Base-by-base conservation (phyloP, 1,140 invertebrate species). In the Tetraneura akinire region DNA sequence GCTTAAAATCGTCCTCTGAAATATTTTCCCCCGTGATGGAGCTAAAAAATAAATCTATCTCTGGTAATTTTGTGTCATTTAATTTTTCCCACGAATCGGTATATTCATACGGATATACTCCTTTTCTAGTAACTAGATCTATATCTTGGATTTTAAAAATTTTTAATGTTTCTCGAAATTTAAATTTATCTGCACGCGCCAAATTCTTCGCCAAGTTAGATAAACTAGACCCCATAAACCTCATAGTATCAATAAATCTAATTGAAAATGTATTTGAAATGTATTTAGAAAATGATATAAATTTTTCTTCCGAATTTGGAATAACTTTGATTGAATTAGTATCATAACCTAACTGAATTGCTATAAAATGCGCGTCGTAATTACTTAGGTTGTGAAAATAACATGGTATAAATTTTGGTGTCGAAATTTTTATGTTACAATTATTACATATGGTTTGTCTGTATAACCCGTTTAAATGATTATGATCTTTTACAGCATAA, bases 1-100 rank as follows among this genome's bases (percentile, higher is more conserved):
- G 16, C 2, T 83, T 37, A 83, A 87, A 87, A 68, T 89, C 84
- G 10, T 83, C 80, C 57, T 84, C 68, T 5, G 81, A 82, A 18
- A 87, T 83, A 60, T 80, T 21, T 18, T 80, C 64, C 80, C 85
- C 80, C 18, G 83, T 83, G 0, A 64, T 1, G 1, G 62, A 11
- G 0, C 9, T 21, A 37, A 83, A 86, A 84, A 87, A 87, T n/a
- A 82, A 0, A 57, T 84, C 80, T 82, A 84, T 83, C 13, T 76
- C 0, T 13, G 85, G 87, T 29, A 87, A 80, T 1, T 81, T 60
- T 0, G 64, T 81, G 21, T 86, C 83, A 32, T 85, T 21, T 49
- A 85, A 82, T 81, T 83, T 84, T 10, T 82, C 64, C 66, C 81
- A 84, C 57, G n/a, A 80, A 76, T 82, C 71, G 0, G 84, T 13